A percentile compares a stretch with the other conserved stretches of the same genome.
Conservation (phyloP, 2,797 vertebrate genomes). For the Sparus aurata region DNA sequence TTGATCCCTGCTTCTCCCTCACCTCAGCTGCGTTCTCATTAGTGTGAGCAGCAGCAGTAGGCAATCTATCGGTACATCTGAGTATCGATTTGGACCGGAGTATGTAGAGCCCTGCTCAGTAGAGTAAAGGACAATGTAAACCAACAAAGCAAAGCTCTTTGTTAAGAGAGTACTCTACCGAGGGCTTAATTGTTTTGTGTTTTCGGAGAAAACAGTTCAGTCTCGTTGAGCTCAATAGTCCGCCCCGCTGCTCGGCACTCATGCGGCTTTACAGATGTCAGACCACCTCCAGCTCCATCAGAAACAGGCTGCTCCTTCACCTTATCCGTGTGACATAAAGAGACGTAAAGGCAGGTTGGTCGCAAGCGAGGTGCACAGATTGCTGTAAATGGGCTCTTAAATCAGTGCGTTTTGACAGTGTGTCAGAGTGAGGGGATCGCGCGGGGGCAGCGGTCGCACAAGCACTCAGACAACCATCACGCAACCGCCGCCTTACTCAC, state of each 20-base stretch:
- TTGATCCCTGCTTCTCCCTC: conserved; percentile 67
- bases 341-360: conserved; percentile 10
- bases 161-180: conserved; percentile 51
- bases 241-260: conserved; percentile 45
- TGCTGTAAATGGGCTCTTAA: conserved; percentile 45
- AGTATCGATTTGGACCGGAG: conserved; percentile 71
- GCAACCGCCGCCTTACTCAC: conserved; percentile 7
- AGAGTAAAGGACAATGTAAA: conserved; percentile 64
- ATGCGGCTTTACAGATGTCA: conserved; percentile 24
- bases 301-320: conserved; percentile 4
- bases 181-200: conserved; percentile 67
- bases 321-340: conserved; percentile 13
- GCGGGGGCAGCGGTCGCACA: conserved; percentile 16
- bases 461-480: conserved; percentile 11
- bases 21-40: conserved; percentile 74
- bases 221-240: conserved; percentile 36
- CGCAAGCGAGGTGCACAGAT: conserved; percentile 22
- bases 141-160: conserved; percentile 59
- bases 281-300: conserved; percentile 6
- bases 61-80: conserved; percentile 72
- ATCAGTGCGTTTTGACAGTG: conserved; percentile 44
- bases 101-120: conserved; percentile 56
- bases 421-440: conserved; percentile 29
- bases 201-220: conserved; percentile 48
- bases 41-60: conserved; percentile 59